Evolutionary conservation across 2,113 vertebrate genomes (phyloP).

Genomic region (Toxostoma redivivum): DNA sequence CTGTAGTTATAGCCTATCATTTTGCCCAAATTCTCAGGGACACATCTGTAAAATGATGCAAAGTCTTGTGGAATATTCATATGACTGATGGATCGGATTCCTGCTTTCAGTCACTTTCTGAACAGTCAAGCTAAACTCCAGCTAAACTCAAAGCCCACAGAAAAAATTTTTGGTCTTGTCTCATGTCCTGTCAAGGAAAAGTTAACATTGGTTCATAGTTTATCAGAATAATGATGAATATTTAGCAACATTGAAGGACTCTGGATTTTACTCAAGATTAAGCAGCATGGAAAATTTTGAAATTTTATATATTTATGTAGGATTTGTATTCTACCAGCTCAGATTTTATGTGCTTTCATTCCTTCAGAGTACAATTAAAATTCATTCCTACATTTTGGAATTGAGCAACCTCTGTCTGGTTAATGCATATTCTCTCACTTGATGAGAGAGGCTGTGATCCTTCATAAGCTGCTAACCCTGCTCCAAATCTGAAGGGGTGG

Average conservation of each 20-base stretch:
- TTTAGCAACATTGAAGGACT: neutral
- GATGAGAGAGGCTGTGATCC: neutral
- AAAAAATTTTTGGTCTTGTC: neutral
- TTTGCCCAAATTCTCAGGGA: neutral
- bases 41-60: neutral
- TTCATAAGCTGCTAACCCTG: neutral
- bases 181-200: neutral
- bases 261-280: neutral
- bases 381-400: neutral
- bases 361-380: neutral
- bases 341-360: neutral
- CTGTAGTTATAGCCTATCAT: neutral
- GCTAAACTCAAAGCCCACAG: neutral
- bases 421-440: neutral
- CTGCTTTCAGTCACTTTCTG: neutral
- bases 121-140: neutral
- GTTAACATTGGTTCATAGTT: neutral
- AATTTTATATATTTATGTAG: neutral
- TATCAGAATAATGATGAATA: neutral
- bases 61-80: neutral
- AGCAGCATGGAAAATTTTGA: neutral
- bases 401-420: neutral
- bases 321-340: neutral
- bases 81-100: neutral
- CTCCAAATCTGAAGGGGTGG: neutral